phyloP scores from a whole-genome alignment of 2,797 vertebrate species.

The Morus bassanus region DNA sequence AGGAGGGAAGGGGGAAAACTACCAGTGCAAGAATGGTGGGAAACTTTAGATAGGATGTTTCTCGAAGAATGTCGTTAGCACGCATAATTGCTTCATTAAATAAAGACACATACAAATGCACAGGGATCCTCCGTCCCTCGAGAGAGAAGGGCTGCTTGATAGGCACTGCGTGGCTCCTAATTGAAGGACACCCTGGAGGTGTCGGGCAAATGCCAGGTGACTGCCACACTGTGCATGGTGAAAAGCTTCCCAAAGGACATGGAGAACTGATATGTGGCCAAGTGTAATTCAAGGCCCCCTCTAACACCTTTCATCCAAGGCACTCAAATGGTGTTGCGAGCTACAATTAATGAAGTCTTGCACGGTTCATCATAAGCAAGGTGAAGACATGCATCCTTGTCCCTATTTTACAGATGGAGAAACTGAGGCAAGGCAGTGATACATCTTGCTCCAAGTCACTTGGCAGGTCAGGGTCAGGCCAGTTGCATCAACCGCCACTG shows the following conservation, averaged over 20 bases:
- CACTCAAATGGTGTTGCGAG: not conserved
- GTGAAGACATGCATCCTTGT: not conserved
- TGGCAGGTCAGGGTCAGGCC: not conserved
- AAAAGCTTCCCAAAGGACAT: not conserved
- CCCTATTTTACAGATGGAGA: not conserved
- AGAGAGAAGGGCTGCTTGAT: constrained; percentile 4
- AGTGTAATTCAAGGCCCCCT: not conserved
- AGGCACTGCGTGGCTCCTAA: not conserved
- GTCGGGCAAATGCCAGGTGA: not conserved
- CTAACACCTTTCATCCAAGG: not conserved
- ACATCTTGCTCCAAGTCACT: not conserved
- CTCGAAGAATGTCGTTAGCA: constrained; percentile 75
- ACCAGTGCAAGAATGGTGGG: constrained; percentile 74
- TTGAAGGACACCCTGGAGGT: not conserved
- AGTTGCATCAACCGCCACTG: not conserved
- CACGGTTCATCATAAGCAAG: not conserved
- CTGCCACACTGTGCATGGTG: not conserved
- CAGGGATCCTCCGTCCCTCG: not conserved
- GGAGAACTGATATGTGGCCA: not conserved
- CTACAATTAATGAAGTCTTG: not conserved
- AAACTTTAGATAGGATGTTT: constrained; percentile 79
- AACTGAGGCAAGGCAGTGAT: constrained; percentile 2
- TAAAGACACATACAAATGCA: not conserved
- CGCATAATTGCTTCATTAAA: constrained; percentile 71
- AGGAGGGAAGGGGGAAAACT: constrained; percentile 61